Conservation (phyloP, 2,888 invertebrate species). For the Trachelus iudaicus region DNA sequence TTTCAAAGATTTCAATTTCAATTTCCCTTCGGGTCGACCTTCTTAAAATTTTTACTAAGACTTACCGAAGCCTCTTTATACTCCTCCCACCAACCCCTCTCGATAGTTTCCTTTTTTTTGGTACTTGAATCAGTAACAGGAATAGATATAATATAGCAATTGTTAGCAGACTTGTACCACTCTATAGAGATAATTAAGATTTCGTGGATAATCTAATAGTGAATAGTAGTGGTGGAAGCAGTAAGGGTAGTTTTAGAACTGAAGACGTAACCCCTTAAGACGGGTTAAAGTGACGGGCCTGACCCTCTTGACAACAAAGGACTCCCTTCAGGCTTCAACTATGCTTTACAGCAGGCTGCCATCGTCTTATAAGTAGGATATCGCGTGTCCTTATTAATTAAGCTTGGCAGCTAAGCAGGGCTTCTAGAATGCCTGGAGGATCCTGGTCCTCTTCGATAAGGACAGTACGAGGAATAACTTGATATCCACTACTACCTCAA, state of each 20-base stretch:
- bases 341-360: constrained; percentile 45
- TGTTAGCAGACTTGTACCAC: background rate
- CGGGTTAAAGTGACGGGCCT: constrained; percentile 60
- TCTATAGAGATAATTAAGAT: background rate
- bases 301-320: constrained; percentile 65
- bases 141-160: background rate
- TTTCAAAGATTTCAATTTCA: background rate
- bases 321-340: constrained; percentile 57
- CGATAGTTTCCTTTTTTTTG: background rate
- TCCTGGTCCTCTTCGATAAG: constrained; percentile 40
- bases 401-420: constrained; percentile 59
- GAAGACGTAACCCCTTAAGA: constrained; percentile 51
- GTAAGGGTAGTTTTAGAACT: background rate
- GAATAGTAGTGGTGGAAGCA: background rate
- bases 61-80: background rate
- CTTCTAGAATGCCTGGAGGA: constrained; percentile 62
- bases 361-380: constrained; percentile 58
- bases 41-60: background rate
- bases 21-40: background rate
- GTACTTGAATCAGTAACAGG: background rate
- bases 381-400: constrained; percentile 67
- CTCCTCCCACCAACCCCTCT: background rate
- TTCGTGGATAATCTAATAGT: background rate
- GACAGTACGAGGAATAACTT: background rate
- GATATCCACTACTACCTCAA: background rate